These are phyloP conservation scores for Osedax frankpressi DNA, from an alignment of 2,888 invertebrate genomes.

Conservation along the genomic window DNA sequence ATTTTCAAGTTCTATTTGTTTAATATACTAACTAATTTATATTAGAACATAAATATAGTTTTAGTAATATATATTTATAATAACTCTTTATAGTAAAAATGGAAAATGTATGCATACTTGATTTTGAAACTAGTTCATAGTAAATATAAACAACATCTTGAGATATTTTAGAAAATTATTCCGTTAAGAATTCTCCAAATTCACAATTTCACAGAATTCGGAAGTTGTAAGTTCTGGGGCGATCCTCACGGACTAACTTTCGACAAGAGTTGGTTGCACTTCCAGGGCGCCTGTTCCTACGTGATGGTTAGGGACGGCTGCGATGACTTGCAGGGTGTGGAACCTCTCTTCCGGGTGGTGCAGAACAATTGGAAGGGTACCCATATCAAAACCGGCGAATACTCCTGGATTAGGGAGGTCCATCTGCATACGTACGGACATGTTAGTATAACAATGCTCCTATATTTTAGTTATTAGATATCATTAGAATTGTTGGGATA, in stretches of 20 bases:
- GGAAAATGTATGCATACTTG: too few relatives aligned
- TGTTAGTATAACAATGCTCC: conserved; percentile 26
- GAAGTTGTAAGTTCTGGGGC: conserved; percentile 36
- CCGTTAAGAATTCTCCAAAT: too few relatives aligned
- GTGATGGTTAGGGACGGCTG: conserved; percentile 34
- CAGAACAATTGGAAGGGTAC: conserved; percentile 27
- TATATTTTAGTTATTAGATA: too few relatives aligned
- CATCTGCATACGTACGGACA: conserved; percentile 24
- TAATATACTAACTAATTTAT: too few relatives aligned
- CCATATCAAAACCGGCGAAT: conserved; percentile 2
- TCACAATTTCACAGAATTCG: conserved; percentile 29
- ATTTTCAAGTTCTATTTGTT: too few relatives aligned
- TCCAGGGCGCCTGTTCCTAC: conserved; percentile 36
- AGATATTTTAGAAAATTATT: too few relatives aligned
- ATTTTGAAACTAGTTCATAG: too few relatives aligned
- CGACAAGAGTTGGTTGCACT: conserved; percentile 32
- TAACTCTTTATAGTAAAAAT: too few relatives aligned
- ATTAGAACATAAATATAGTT: too few relatives aligned
- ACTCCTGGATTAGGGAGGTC: conserved; percentile 34
- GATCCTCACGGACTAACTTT: conserved; percentile 38
- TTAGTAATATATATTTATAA: too few relatives aligned
- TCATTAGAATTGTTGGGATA: too few relatives aligned
- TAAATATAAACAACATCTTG: too few relatives aligned
- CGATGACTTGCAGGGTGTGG: not conserved
- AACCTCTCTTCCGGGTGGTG: conserved; percentile 29